Evolutionary conservation across 2,113 vertebrate species (phyloP), one percentile per base, ranked within the genome.

Genomic region (Oxyruncus cristatus): DNA sequence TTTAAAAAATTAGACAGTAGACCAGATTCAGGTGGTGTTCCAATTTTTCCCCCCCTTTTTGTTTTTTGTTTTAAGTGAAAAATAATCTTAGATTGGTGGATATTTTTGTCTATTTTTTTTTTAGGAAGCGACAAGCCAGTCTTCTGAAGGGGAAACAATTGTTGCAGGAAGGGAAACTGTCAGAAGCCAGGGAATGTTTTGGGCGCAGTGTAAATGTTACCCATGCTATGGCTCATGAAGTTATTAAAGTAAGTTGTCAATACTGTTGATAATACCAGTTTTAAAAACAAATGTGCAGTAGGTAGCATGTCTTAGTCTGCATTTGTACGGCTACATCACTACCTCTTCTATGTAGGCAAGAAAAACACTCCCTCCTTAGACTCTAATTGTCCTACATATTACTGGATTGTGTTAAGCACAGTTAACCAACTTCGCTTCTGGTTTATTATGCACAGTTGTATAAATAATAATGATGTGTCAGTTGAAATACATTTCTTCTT

Each of bases 101-200:
- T 89, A 7, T 72, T 90, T 93, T 85, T 75, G 2, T 68, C 37
- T 80, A n/a, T n/a, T n/a, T n/a, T n/a, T 78, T 12, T 97, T 96
- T 76, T 97, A 99, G 99, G 89, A 99, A 98, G 83, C 98, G 99
- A 75, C 98, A 99, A 90, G 79, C 98, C 46, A 99, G 96, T 91
- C 98, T 99, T 85, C 98, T 98, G 82, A 99, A 98, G 66, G 99
- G 99, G 56, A 98, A 98, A 50, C 98, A 99, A 93, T 98, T 99
- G 33, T 98, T 99, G 37, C 98, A 99, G 14, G 99, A 99, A 88
- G 99, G 99, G 33, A 99, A 98, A 75, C 22, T 99, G 70, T 97
- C 99, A 2, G 99, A 99, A 95, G 99, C 99, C 74, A 98, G 98
- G 93, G 99, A 99, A 6, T 99, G 99, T 92, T 99, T 99, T 63